Conservation (phyloP, 2,797 vertebrate species). For the Coracias cyanogaster region DNA sequence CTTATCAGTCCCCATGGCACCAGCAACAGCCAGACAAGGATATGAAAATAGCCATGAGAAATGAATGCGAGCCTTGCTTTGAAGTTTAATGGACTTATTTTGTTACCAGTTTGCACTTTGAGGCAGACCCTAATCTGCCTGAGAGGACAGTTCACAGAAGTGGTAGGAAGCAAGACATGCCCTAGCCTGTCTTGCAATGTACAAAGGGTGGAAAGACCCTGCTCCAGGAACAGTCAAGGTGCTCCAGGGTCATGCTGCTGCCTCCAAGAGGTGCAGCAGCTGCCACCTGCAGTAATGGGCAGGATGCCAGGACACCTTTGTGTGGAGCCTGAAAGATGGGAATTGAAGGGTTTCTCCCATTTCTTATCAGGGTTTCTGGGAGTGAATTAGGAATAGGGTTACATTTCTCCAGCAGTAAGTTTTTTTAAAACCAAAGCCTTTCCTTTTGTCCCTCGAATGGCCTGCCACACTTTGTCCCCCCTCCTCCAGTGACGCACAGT, state of each 20-base stretch:
- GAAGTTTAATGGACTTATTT: neutral
- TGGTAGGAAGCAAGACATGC: neutral
- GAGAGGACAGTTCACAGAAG: neutral
- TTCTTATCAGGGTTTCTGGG: neutral
- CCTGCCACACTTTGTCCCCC: neutral
- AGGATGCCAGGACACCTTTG: neutral
- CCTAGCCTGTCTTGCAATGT: neutral
- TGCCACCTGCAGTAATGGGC: fast-evolving
- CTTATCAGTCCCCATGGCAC: neutral
- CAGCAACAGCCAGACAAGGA: neutral
- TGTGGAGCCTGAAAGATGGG: neutral
- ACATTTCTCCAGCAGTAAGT: neutral
- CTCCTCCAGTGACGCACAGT: neutral
- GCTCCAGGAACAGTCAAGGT: neutral
- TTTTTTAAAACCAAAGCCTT: slow-evolving; percentile 4
- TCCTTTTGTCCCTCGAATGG: neutral
- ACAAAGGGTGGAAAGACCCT: neutral
- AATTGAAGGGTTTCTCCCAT: neutral
- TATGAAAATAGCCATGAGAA: neutral
- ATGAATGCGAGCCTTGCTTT: neutral
- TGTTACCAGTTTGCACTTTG: neutral
- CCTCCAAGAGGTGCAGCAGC: neutral
- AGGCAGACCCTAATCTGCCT: neutral
- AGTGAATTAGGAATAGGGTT: neutral
- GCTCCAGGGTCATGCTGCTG: fast-evolving